Evolutionary conservation across 1,140 invertebrate species (phyloP).

Genomic region (Drosophila sp.): DNA sequence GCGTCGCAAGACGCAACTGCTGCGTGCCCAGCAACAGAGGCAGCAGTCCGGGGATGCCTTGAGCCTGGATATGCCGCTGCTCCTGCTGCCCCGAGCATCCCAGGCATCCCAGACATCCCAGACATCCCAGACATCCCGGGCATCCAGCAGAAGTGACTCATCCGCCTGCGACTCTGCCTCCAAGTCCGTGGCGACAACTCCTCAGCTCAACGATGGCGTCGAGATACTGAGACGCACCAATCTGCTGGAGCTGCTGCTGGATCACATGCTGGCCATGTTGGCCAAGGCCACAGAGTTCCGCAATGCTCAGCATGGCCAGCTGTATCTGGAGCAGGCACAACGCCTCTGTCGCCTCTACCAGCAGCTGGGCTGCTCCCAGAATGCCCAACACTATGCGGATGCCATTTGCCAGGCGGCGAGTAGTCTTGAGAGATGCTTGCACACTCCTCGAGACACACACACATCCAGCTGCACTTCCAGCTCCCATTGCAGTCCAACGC

Average conservation of each 20-base stretch:
- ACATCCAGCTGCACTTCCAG: constrained; percentile 1
- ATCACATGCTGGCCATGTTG: constrained; percentile 68
- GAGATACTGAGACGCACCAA: constrained; percentile 86
- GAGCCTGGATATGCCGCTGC: constrained; percentile 82
- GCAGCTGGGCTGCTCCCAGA: constrained; percentile 86
- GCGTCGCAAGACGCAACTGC: constrained; percentile 64
- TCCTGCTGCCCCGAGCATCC: neutral
- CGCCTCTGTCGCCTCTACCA: constrained; percentile 88
- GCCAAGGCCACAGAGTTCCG: constrained; percentile 67
- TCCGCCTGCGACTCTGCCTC: neutral
- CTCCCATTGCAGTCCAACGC: constrained; percentile 1
- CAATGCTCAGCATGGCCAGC: constrained; percentile 86
- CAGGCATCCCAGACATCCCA: constrained; percentile 1
- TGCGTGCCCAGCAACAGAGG: constrained; percentile 73
- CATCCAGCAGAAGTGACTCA: neutral
- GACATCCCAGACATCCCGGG: neutral
- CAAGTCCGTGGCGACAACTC: neutral
- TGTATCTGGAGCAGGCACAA: constrained; percentile 89
- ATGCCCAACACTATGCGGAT: constrained; percentile 85
- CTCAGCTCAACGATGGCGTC: constrained; percentile 81
- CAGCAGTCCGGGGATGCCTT: constrained; percentile 78
- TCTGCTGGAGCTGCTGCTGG: constrained; percentile 88
- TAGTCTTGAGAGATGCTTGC: constrained; percentile 23
- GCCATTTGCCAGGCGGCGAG: constrained; percentile 85
- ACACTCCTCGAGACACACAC: neutral